phyloP scores from a whole-genome alignment of 1,140 invertebrate genomes.

The Bilobella aurantiaca region DNA sequence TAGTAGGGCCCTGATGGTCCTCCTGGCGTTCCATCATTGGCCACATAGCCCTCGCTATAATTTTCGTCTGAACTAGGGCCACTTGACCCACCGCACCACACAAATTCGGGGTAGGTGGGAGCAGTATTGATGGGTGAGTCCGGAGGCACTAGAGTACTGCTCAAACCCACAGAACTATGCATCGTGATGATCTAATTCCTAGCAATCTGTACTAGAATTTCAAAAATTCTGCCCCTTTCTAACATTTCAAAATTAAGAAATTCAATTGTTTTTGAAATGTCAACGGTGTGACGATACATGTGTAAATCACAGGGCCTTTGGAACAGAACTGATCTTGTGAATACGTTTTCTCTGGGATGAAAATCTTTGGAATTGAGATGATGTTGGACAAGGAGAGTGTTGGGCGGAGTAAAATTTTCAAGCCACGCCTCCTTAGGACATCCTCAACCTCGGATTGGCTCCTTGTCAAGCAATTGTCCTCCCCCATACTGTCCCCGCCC shows the following conservation, averaged over 20 bases:
- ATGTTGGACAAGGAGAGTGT: not conserved
- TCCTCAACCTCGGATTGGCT: too few relatives aligned
- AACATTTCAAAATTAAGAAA: not conserved
- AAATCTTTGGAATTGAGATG: not conserved
- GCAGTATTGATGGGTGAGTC: not conserved
- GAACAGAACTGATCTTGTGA: not conserved
- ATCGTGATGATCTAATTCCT: not conserved
- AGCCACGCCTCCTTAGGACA: too few relatives aligned
- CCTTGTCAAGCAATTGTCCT: too few relatives aligned
- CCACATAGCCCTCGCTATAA: not conserved
- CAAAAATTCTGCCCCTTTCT: too few relatives aligned
- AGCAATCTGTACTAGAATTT: too few relatives aligned
- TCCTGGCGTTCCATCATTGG: not conserved
- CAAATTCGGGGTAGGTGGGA: not conserved
- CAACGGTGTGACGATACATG: not conserved
- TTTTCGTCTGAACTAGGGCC: constrained; percentile 3
- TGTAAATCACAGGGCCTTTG: not conserved
- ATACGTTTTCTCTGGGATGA: not conserved
- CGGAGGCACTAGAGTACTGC: not conserved
- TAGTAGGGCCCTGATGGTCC: not conserved
- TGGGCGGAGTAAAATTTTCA: too few relatives aligned
- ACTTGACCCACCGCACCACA: constrained; percentile 2
- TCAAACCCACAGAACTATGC: constrained; percentile 2
- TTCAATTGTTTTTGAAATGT: not conserved
- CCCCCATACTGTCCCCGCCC: not conserved